Conservation (phyloP, 23 tunicate genomes). For the Botrylloides violaceus region DNA sequence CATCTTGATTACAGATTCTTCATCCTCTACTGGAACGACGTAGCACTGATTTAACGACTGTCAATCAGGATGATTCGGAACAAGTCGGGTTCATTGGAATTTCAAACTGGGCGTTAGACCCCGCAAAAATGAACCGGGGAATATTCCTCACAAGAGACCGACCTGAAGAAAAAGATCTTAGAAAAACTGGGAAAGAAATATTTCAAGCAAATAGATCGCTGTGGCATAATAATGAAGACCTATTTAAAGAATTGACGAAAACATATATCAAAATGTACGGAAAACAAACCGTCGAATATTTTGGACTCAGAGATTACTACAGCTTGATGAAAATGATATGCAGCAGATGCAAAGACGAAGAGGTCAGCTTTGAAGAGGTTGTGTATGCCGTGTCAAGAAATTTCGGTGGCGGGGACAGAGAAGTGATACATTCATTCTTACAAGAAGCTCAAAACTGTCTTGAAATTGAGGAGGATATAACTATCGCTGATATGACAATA, state of each 20-base stretch:
- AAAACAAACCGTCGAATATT: conserved; percentile 33
- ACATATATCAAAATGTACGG: conserved; percentile 35
- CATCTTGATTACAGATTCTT: conserved; percentile 40
- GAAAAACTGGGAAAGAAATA: conserved; percentile 39
- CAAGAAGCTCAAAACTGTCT: conserved; percentile 1
- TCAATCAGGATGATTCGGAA: background rate
- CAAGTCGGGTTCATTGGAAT: conserved; percentile 55
- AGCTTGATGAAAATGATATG: conserved; percentile 43
- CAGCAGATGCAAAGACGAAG: conserved; percentile 1
- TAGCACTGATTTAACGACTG: conserved; percentile 1
- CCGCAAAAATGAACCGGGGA: conserved; percentile 72
- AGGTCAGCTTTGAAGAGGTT: background rate
- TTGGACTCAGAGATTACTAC: conserved; percentile 61
- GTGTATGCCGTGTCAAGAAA: conserved; percentile 24
- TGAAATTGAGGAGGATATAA: background rate
- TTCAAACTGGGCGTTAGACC: conserved; percentile 64
- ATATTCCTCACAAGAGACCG: conserved; percentile 48
- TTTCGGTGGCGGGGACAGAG: conserved; percentile 25
- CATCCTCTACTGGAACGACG: conserved; percentile 51
- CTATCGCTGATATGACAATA: background rate
- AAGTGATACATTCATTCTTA: conserved; percentile 7
- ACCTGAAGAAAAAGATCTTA: conserved; percentile 28
- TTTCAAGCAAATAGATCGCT: conserved; percentile 9
- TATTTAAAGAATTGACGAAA: conserved; percentile 10
- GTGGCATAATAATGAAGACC: conserved; percentile 16